Conservation (phyloP, 2,113 vertebrate genomes). For the Syngnathus scovelli region DNA sequence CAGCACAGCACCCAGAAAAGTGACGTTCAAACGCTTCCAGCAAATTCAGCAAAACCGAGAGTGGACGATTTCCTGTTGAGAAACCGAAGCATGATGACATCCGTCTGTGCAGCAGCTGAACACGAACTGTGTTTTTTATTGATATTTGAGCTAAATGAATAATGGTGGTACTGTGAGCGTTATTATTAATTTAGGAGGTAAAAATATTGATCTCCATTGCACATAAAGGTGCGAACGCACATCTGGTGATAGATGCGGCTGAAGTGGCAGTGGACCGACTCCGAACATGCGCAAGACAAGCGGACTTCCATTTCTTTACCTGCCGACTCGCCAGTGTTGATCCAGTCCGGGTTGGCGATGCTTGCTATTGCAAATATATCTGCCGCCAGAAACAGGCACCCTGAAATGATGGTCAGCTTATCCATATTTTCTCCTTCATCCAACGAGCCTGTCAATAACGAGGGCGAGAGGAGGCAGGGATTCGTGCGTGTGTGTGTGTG, state of each 20-base stretch:
- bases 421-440: slow-evolving; percentile 76
- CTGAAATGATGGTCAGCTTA: slow-evolving; percentile 98
- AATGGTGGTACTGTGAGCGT: neutral
- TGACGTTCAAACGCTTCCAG: neutral
- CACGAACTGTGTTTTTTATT: too few species aligned
- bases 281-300: neutral
- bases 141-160: neutral
- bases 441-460: slow-evolving; percentile 17
- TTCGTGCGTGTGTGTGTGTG: neutral
- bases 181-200: neutral
- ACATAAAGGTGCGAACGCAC: neutral
- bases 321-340: slow-evolving; percentile 97
- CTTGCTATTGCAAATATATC: slow-evolving; percentile 98
- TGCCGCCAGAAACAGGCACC: slow-evolving; percentile 95
- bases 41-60: too few species aligned
- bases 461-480: neutral
- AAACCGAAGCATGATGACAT: too few species aligned
- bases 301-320: slow-evolving; percentile 69
- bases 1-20: neutral
- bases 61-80: too few species aligned
- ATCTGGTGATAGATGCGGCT: slow-evolving; percentile 8
- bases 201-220: neutral
- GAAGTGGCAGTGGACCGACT: neutral
- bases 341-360: slow-evolving; percentile 97
- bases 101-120: too few species aligned